Percentiles rank a stretch among this genome's conserved stretches.
Conservation (phyloP, 2,113 vertebrate species). For the Bothrops jararaca region DNA sequence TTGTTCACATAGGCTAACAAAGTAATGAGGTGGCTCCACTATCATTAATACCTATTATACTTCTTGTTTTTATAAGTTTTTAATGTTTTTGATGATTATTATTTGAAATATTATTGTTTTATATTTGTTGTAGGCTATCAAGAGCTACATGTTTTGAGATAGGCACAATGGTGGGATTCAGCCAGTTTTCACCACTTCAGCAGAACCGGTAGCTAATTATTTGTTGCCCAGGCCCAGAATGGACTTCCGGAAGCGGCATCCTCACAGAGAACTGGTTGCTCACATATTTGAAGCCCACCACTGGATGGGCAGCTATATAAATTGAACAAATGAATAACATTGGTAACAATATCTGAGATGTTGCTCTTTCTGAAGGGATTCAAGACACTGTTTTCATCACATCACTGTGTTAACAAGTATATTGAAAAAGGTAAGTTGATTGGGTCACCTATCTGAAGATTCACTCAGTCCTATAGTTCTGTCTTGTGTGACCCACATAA, state of each 20-base stretch:
- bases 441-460: background rate
- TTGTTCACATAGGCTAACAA: background rate
- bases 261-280: too few relatives aligned
- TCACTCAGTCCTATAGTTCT: background rate
- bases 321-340: background rate
- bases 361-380: background rate
- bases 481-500: background rate
- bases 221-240: too few relatives aligned
- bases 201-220: too few relatives aligned
- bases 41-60: background rate
- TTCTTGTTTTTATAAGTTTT: background rate
- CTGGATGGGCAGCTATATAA: background rate
- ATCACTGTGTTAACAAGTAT: background rate
- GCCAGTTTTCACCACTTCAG: too few relatives aligned
- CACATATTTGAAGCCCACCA: too few relatives aligned
- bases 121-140: background rate
- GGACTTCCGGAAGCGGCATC: too few relatives aligned
- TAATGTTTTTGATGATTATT: background rate
- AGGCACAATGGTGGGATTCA: too few relatives aligned
- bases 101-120: background rate
- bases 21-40: background rate
- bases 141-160: background rate
- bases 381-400: background rate
- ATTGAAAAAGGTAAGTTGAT: background rate
- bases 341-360: background rate